Conservation (phyloP, 2,113 vertebrate genomes). For the Chrysochloris asiatica region DNA sequence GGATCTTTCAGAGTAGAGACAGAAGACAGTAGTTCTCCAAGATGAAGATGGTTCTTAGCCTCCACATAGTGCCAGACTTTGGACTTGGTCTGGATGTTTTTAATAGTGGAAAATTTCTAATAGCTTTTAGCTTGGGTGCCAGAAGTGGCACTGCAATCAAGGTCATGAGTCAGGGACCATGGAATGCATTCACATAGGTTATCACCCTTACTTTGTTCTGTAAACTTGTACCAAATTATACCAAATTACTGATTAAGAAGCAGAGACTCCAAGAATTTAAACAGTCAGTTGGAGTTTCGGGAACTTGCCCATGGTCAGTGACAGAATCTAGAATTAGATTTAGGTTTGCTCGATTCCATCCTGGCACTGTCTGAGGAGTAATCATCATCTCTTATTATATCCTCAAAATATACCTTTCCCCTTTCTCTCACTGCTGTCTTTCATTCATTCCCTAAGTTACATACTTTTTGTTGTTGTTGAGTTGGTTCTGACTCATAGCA, state of each 20-base stretch:
- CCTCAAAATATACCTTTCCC: no score
- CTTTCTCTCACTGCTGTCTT: no score
- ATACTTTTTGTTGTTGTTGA: no score
- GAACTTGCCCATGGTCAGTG: slow-evolving; percentile 24
- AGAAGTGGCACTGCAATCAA: neutral
- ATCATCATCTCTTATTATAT: neutral
- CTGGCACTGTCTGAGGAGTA: neutral
- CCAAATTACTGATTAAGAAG: neutral
- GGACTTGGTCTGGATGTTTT: no score
- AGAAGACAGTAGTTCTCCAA: neutral
- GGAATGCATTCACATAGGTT: neutral
- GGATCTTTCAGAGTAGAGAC: neutral
- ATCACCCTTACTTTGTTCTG: neutral
- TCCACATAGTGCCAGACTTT: neutral
- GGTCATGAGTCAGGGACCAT: neutral
- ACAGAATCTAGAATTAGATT: neutral
- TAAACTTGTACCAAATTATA: neutral
- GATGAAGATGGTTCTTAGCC: neutral
- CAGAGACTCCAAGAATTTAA: neutral
- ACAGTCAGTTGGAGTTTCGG: slow-evolving; percentile 13
- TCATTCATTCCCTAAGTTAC: no score
- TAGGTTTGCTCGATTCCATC: neutral
- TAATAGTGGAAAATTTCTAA: no score
- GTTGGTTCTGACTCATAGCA: no score
- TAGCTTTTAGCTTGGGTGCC: neutral